These are phyloP conservation scores for Axis porcinus DNA, from an alignment of 2,113 vertebrate species.

Conservation along the genomic window DNA sequence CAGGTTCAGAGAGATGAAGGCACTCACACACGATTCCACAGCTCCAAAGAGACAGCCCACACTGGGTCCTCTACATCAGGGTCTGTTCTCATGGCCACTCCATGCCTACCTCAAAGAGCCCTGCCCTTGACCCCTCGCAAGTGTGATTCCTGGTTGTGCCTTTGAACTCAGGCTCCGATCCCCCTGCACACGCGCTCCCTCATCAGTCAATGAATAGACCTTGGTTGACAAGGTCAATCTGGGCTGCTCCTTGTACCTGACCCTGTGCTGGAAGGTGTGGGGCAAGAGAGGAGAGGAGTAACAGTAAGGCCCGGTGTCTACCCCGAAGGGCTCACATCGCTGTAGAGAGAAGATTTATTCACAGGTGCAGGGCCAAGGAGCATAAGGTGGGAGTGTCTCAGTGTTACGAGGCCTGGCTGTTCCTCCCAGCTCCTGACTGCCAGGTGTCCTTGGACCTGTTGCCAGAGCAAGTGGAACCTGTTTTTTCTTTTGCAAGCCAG, in stretches of 20 bases:
- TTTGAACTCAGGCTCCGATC: fast-evolving
- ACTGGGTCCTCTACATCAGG: background rate
- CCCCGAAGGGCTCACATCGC: background rate
- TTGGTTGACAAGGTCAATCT: background rate
- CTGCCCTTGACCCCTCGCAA: fast-evolving
- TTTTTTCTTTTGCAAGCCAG: background rate
- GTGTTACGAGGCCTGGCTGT: background rate
- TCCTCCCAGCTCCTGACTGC: background rate
- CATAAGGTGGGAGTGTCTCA: fast-evolving
- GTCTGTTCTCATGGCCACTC: background rate
- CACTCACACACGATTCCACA: fast-evolving
- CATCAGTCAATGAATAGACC: too few species aligned
- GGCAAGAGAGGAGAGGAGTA: background rate
- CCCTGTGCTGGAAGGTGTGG: background rate
- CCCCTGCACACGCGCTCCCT: too few species aligned
- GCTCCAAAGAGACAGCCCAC: background rate
- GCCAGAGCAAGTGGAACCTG: background rate
- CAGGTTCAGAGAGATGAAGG: background rate
- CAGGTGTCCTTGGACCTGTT: background rate
- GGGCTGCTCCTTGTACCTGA: background rate
- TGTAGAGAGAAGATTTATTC: background rate
- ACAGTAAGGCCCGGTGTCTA: background rate
- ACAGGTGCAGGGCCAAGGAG: background rate
- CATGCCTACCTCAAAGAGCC: background rate
- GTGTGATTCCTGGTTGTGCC: background rate